phyloP scores from a whole-genome alignment of 2,888 invertebrate genomes.

The Isoperla grammatica region DNA sequence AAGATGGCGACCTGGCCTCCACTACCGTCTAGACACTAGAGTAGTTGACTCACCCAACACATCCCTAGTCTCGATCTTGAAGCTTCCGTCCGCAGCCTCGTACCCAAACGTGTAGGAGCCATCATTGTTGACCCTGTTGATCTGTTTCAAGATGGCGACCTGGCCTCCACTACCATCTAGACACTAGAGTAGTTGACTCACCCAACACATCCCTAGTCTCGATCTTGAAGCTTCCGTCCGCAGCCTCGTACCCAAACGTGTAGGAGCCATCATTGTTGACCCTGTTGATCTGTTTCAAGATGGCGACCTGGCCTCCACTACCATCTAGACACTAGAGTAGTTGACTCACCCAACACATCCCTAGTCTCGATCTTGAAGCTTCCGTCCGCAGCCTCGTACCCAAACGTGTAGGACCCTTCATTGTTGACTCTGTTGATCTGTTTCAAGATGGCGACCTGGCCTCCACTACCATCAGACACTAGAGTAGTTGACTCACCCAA shows the following conservation, averaged over 20 bases:
- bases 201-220: constrained; percentile 65
- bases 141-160: constrained; percentile 74
- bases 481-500: constrained; percentile 43
- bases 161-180: too few species aligned
- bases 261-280: constrained; percentile 79
- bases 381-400: constrained; percentile 80
- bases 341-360: constrained; percentile 52
- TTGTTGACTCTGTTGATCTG: constrained; percentile 75
- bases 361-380: constrained; percentile 80
- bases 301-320: constrained; percentile 68
- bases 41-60: constrained; percentile 45
- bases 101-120: constrained; percentile 81
- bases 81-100: constrained; percentile 79
- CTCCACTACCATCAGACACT: too few species aligned
- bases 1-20: constrained; percentile 71
- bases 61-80: constrained; percentile 78
- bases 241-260: constrained; percentile 79
- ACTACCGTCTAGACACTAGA: too few species aligned
- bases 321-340: too few species aligned
- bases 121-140: constrained; percentile 72
- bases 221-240: constrained; percentile 79
- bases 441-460: constrained; percentile 71
- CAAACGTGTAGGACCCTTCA: constrained; percentile 79
- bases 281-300: constrained; percentile 73
- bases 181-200: too few species aligned